Base-by-base conservation (phyloP, 2,888 invertebrate genomes). In the Drosophila prostipennis region DNA sequence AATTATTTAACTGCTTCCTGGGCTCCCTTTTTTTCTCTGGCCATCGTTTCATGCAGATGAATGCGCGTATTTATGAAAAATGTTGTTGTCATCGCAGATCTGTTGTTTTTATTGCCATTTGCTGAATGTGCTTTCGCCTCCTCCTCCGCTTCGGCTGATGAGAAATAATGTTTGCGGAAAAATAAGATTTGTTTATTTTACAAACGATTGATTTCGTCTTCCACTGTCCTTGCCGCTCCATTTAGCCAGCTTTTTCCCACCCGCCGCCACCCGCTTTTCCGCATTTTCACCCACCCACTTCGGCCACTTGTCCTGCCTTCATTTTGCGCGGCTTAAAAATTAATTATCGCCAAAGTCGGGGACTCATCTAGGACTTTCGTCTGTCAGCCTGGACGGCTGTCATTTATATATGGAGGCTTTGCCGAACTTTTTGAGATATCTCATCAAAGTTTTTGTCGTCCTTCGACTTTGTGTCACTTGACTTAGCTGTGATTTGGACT, bases 81-180 rank as follows among this genome's bases (percentile, higher is more conserved):
- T 78, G 64, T 84, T 83, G 78, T 77, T 86, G 83, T 88, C 89
- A 86, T 80, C 72, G 74, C 54, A 65, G 65, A 72, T 74, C 61
- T 65, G 48, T 61, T 82, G 42, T 56, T 73, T 45, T 72, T 70
- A 58, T 73, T 63, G 69, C 55, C 59, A 61, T 58, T 58, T 74
- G 53, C 34, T 64, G 61, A 68, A 63, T 49, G 61, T 69, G 61
- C 57, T 69, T 48, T 60, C 61, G 37, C 39, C 70, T 51, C 34
- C 64, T 34, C 39, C 70, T 51, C 34, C 69, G 69, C 65, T 45
- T 42, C 39, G 34, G 63, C 79, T 80, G 85, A 89, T 89, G 84
- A 85, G 77, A 85, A 89, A 89, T 89, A 87, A 85, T 85, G 89
- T 85, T 85, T 85, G 87, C 79, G 89, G 79, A 89, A 85, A 85